Evolutionary conservation across 2,888 invertebrate species (phyloP), one percentile per base, ranked within the genome.

Genomic region (Monochamus alternatus): DNA sequence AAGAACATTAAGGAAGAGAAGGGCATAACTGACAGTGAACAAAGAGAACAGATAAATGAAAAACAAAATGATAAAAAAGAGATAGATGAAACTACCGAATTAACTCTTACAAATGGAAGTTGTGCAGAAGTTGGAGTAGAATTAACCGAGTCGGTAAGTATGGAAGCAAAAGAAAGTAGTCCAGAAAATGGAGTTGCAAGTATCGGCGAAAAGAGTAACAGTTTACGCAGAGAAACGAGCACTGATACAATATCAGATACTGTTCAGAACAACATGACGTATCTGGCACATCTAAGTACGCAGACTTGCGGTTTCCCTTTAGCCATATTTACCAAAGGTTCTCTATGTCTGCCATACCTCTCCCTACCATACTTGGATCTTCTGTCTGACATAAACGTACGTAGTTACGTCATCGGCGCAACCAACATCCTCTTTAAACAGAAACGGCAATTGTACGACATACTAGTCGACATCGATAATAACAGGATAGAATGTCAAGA

Each of bases 401-500:
- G 94, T 78, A 95, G 95, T 62, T 96, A 95, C 89, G 91, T 98
- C 62, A 95, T 98, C 75, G 99, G 99, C 55, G 98, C 98, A n/a
- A 98, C 98, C 14, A 99, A 99, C 90, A 95, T 98, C n/a, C 90
- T 99, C 52, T 99, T 99, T 87, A 97, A 97, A 87, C 98, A 98
- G 88, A 98, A 98, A 86, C 93, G 95, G 78, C 96, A 98, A 85
- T 89, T 98, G 67, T 95, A 97, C 78, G 99, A 99, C 89, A 96
- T 97, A 22, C 89, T 98, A 72, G 93, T 99, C 2, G 98, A 98
- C 90, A 92, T 96, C 72, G 96, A 96, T 87, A 95, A 94, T 81
- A 73, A 78, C 59, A 81, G 81, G 73, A 94, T 99, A 86, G 98
- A 98, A 86, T 89, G 92, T 2, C 91, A 93, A 52, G 97, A 97